phyloP scores from a whole-genome alignment of 2,888 invertebrate species.

The Parnassius mnemosyne region DNA sequence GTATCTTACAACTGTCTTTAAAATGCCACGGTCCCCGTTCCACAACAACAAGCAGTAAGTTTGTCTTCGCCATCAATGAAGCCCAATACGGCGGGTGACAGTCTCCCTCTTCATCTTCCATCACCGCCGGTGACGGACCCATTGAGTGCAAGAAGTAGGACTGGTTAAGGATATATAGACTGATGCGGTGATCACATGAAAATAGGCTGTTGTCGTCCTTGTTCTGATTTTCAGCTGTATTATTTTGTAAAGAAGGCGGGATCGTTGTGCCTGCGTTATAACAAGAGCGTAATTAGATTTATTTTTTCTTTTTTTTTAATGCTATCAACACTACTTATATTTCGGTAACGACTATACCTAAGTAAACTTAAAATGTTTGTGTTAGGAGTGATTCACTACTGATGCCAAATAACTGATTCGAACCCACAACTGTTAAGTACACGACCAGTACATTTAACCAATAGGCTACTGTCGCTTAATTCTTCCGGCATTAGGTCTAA shows the following conservation, averaged over 20 bases:
- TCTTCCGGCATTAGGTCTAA: too few species aligned
- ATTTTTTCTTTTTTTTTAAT: not conserved
- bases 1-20: slow-evolving; percentile 56
- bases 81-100: slow-evolving; percentile 82
- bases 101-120: slow-evolving; percentile 47
- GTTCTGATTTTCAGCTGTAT: slow-evolving; percentile 55
- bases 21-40: slow-evolving; percentile 61
- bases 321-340: too few species aligned
- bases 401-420: too few species aligned
- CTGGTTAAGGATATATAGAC: slow-evolving; percentile 85
- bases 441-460: too few species aligned
- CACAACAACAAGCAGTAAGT: slow-evolving; percentile 88
- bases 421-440: too few species aligned
- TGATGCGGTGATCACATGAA: slow-evolving; percentile 87
- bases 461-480: too few species aligned
- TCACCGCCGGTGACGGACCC: slow-evolving; percentile 53
- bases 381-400: too few species aligned
- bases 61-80: slow-evolving; percentile 87
- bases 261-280: slow-evolving; percentile 36
- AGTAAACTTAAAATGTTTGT: too few species aligned
- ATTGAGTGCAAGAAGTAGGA: slow-evolving; percentile 65
- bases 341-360: too few species aligned
- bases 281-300: not conserved
- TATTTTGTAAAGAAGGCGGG: slow-evolving; percentile 35
- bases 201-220: slow-evolving; percentile 67